Evolutionary conservation across 2,888 invertebrate species (phyloP), one percentile per base, ranked within the genome.

Genomic region (Ophion obscuratus): DNA sequence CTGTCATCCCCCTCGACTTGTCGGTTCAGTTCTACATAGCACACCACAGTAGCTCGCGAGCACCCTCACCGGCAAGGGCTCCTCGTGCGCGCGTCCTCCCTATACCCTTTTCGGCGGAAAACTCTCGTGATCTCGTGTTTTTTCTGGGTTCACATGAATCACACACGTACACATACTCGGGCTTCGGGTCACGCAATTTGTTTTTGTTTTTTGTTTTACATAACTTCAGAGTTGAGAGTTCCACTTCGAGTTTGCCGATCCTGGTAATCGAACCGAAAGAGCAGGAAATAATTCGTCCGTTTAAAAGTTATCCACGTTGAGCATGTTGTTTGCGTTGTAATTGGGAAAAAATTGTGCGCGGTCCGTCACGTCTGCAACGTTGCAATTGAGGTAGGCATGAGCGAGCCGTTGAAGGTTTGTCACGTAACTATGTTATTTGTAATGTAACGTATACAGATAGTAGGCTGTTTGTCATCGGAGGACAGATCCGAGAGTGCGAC

Each of bases 41-140:
- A 88, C 88, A 89, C 91, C 81, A 93, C 94, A 94, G 94, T 94
- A 93, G 94, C 94, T 94, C 91, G 91, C 93, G 93, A 92, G 93
- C 93, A 92, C 90, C 92, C 91, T 90, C 88, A 88, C 91, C 91
- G 91, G 84, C 89, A 92, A 93, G 93, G 93, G 93, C 88, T 88
- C 83, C 83, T 83, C 88, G 88, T 90, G 88, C 89, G 89, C 90
- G 89, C 91, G 88, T 87, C 84, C 40, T 11, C 66, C 44, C 40
- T 73, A 62, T 57, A 73, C 62, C 31, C 73, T 76, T 47, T 62
- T 59, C 53, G 53, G 11, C 66, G 57, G 20, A 66, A 71, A 83
- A 57, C 62, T 75, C 53, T 78, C 59, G 53, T 61, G 66, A 36
- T 78, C 53, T 68, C 83, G 85, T 80, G 76, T 76, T 80, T 59